phyloP scores from a whole-genome alignment of 2,113 vertebrate genomes.

The Macquaria australasica region DNA sequence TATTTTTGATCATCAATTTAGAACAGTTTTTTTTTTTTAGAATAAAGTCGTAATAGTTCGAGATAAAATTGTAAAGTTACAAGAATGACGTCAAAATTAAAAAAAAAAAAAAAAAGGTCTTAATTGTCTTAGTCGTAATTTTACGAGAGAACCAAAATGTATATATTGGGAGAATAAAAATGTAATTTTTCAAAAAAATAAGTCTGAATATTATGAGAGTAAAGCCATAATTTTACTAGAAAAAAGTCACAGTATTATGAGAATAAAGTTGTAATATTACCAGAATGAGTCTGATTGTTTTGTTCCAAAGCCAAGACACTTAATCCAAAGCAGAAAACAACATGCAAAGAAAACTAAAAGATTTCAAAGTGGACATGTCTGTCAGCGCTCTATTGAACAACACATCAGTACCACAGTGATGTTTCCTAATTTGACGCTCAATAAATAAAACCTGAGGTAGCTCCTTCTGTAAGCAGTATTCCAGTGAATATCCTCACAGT shows the following conservation, averaged over 20 bases:
- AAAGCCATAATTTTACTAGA: no score
- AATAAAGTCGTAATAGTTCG: background rate
- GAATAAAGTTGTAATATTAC: background rate
- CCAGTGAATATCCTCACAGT: slow-evolving; percentile 33
- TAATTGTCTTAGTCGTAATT: background rate
- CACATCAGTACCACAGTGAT: background rate
- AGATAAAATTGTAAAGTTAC: background rate
- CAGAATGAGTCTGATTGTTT: slow-evolving; percentile 66
- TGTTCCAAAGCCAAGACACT: slow-evolving; percentile 71
- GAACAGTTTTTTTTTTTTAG: background rate
- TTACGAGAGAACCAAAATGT: background rate
- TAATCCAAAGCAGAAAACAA: slow-evolving; percentile 46
- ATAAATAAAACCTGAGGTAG: slow-evolving; percentile 71
- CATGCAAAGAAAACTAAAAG: background rate
- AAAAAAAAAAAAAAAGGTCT: background rate
- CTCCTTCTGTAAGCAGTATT: slow-evolving; percentile 50
- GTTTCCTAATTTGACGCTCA: background rate
- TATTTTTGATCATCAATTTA: background rate
- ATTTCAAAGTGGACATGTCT: background rate
- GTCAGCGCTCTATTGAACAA: background rate
- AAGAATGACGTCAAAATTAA: background rate
- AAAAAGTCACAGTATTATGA: background rate
- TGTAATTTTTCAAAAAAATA: background rate
- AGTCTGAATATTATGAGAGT: background rate
- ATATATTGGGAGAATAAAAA: background rate